Evolutionary conservation across 2,113 vertebrate genomes (phyloP).

Genomic region (Epinephelus lanceolatus): DNA sequence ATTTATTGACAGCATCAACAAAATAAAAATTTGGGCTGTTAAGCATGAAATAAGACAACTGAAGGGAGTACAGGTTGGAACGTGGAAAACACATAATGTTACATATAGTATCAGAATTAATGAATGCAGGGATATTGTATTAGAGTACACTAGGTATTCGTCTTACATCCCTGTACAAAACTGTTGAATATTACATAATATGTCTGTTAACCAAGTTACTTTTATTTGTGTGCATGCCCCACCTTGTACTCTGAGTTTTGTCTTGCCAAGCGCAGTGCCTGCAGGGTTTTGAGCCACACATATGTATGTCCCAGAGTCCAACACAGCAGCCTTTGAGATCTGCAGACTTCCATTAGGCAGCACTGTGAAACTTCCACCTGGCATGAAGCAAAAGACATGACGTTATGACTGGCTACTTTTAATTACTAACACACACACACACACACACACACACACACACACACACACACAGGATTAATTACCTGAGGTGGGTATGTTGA

Average conservation of each 20-base stretch:
- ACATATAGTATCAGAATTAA: neutral
- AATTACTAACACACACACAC: neutral
- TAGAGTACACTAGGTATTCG: neutral
- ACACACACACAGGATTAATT: conserved; percentile 23
- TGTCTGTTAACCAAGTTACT: neutral
- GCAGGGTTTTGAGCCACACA: conserved; percentile 97
- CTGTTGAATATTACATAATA: neutral
- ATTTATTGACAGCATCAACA: neutral
- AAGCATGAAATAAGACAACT: neutral
- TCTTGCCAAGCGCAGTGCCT: conserved; percentile 94
- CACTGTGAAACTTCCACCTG: conserved; percentile 87
- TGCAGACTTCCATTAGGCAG: conserved; percentile 91
- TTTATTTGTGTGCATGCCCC: conserved; percentile 1
- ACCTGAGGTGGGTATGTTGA: conserved; percentile 90
- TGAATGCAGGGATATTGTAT: neutral
- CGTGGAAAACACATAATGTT: neutral
- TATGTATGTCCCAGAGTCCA: conserved; percentile 93
- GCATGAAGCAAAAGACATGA: neutral
- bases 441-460: neutral
- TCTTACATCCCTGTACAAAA: neutral
- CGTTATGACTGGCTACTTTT: neutral
- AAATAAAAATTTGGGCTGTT: neutral
- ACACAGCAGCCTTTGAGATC: conserved; percentile 87
- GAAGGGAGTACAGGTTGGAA: neutral
- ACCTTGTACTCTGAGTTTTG: conserved; percentile 96